Evolutionary conservation across 37 sponge, comb jelly and placozoan genomes (phyloP).

Genomic region (Diacarnus erythraeanus): DNA sequence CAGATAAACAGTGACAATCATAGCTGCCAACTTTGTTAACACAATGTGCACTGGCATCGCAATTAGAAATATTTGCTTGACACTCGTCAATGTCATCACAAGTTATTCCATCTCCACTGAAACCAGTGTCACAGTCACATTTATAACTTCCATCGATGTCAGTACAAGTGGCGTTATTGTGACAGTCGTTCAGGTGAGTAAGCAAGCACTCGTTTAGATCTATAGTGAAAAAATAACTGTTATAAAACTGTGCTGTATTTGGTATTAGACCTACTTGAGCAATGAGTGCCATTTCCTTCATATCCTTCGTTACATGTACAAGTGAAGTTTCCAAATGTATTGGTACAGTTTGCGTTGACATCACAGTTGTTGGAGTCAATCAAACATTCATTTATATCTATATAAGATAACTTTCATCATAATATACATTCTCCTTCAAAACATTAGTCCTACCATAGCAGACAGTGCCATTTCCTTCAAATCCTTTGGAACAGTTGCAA

Average conservation of each 20-base stretch:
- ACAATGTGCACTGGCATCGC: not conserved
- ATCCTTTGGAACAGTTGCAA: constrained; percentile 25
- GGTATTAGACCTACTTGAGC: not conserved
- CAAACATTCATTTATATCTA: not conserved
- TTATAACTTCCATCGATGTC: constrained; percentile 63
- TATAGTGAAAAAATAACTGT: not conserved
- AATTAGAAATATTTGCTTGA: not conserved
- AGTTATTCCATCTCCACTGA: constrained; percentile 12
- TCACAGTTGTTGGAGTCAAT: constrained; percentile 4
- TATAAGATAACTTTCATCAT: not conserved
- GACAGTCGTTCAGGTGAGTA: not conserved
- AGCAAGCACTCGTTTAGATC: constrained; percentile 62
- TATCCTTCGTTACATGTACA: constrained; percentile 44
- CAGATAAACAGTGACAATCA: constrained; percentile 15
- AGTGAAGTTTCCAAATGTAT: constrained; percentile 19
- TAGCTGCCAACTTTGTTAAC: not conserved
- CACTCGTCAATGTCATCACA: constrained; percentile 8
- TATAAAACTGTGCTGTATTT: not conserved
- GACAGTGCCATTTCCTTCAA: not conserved
- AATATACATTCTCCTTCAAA: not conserved
- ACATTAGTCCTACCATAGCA: not conserved
- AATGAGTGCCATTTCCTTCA: not conserved
- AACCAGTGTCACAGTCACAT: constrained; percentile 29
- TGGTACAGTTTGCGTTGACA: constrained; percentile 8
- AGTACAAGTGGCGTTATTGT: constrained; percentile 24